Evolutionary conservation across 1,140 invertebrate genomes (phyloP), one percentile per base, ranked within the genome.

Genomic region (Pogonomyrmex californicus): DNA sequence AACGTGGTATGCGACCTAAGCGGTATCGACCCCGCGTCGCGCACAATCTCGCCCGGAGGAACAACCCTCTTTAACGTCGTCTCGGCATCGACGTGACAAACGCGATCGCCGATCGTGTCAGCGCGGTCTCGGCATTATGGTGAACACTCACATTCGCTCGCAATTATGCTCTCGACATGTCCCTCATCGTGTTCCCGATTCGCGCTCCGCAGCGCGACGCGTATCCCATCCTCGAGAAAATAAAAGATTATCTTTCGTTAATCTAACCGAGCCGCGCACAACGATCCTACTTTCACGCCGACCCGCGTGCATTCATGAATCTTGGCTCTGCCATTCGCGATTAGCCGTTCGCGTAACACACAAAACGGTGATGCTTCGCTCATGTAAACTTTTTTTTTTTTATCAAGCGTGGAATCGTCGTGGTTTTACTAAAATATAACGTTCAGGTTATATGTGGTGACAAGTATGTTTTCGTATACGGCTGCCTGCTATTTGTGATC

Each of bases 381-480:
- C 91, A 88, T 91, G 90, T 91, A 93, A 90, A 89, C 88, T 91
- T 92, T 77, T 47, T 23, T 23, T 23, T 14, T 10, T 30, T 83
- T 4, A 47, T 76, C 56, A 77, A 85, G 75, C 47, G 77, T 76
- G 89, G 89, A 87, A 88, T 93, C 93, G 93, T 93, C 92, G 91
- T 93, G 92, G 88, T 94, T 93, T 92, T 95, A 95, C 92, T 95
- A 95, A 95, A 95, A 95, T 95, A 95, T 95, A 95, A 89, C 78
- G 91, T 94, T 70, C 38, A 47, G 23, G 44, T 56, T 60, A 92
- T 94, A 90, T 68, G 65, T 93, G 91, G 93, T 93, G 68, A 73
- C 30, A 54, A 73, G 94, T 95, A 94, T 94, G 93, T 89, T 70
- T 93, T 92, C 38, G 63, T 68, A 51, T 94, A 92, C 89, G 91